Conservation (phyloP, 1,140 invertebrate species). For the Bombus superbus region DNA sequence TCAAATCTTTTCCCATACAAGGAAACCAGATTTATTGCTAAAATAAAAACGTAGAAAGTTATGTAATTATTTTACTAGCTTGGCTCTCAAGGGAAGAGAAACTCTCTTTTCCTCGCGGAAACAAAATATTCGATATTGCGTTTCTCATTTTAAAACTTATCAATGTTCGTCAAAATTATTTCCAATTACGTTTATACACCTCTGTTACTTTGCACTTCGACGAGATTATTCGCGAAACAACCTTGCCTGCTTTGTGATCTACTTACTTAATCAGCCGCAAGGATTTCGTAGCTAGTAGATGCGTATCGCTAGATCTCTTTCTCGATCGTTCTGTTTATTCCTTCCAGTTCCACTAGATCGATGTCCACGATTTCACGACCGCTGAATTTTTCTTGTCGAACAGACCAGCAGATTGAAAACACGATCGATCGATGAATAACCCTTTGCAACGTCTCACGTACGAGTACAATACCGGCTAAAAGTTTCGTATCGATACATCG, state of each 20-base stretch:
- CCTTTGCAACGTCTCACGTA: too few relatives aligned
- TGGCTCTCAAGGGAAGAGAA: too few relatives aligned
- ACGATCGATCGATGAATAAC: background rate
- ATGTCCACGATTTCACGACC: background rate
- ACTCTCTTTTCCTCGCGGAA: background rate
- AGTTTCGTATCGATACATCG: background rate
- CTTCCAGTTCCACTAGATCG: constrained; percentile 5
- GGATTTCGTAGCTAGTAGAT: constrained; percentile 11
- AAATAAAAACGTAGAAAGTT: background rate
- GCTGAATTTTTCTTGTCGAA: background rate
- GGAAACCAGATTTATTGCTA: background rate
- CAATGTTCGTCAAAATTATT: background rate
- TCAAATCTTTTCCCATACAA: background rate
- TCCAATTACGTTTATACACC: background rate
- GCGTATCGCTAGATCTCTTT: constrained; percentile 38
- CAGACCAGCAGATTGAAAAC: background rate
- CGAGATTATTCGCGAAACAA: constrained; percentile 44
- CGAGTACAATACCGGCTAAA: background rate
- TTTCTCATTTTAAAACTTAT: background rate
- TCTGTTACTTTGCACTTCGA: background rate
- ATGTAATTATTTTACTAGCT: background rate
- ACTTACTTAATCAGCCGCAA: constrained; percentile 67
- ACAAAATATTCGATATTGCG: background rate
- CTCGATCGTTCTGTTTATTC: constrained; percentile 47
- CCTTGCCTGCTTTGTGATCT: constrained; percentile 66